These are phyloP conservation scores for Ectropis grisescens DNA, from an alignment of 1,140 invertebrate genomes.

Conservation along the genomic window DNA sequence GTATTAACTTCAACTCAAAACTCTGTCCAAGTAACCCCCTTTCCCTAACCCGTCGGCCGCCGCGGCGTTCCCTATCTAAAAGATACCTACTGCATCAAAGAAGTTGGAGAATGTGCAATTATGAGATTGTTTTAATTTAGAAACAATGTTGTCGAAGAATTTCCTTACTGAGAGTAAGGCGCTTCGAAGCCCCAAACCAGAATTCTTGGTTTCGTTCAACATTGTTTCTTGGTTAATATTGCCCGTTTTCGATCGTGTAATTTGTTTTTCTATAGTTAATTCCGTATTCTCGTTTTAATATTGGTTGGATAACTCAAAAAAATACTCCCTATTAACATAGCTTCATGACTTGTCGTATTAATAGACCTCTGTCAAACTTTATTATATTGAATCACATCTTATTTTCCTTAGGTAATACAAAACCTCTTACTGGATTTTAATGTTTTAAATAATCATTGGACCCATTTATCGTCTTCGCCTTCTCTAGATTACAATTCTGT, in stretches of 20 bases:
- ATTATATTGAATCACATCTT: too few species aligned
- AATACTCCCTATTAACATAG: too few species aligned
- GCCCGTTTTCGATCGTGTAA: conserved; percentile 29
- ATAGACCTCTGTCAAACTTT: too few species aligned
- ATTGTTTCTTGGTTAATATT: conserved; percentile 58
- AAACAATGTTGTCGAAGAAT: conserved; percentile 67
- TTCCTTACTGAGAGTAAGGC: conserved; percentile 46
- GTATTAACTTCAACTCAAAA: conserved; percentile 65
- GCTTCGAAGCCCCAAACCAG: conserved; percentile 52
- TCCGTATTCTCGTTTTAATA: too few species aligned
- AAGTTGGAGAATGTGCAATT: conserved; percentile 66
- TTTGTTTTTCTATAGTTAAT: conserved; percentile 23
- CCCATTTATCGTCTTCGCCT: too few species aligned
- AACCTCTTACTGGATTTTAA: too few species aligned
- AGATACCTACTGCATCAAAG: conserved; percentile 53
- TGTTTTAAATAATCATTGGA: too few species aligned
- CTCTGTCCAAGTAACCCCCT: conserved; percentile 34
- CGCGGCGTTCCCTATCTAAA: too few species aligned
- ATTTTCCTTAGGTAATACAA: too few species aligned
- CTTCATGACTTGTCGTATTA: too few species aligned
- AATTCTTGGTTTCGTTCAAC: conserved; percentile 58
- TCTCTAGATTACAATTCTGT: too few species aligned
- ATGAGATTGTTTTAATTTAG: conserved; percentile 69
- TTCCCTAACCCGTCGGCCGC: conserved; percentile 7
- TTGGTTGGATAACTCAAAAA: too few species aligned